These are phyloP conservation scores for Buathra laborator DNA, from an alignment of 2,888 invertebrate genomes.

Conservation along the genomic window DNA sequence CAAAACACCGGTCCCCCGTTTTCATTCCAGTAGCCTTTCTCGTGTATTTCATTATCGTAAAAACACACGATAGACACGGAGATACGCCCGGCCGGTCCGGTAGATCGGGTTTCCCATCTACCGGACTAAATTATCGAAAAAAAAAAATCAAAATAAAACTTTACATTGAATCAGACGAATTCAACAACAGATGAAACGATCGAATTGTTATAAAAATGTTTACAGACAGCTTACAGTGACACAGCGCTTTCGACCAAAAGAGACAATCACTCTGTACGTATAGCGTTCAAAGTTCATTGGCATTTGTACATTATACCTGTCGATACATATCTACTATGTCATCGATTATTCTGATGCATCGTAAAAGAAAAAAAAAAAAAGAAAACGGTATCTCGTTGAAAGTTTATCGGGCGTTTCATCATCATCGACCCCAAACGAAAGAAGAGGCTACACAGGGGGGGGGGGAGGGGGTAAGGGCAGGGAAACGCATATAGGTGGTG, in stretches of 20 bases:
- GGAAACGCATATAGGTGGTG: background rate
- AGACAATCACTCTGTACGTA: too few relatives aligned
- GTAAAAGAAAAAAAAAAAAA: background rate
- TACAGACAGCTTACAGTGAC: background rate
- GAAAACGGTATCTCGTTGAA: slow-evolving; percentile 10
- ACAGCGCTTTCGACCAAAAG: background rate
- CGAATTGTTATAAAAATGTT: too few relatives aligned
- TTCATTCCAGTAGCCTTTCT: too few relatives aligned
- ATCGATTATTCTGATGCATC: background rate
- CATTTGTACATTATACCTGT: background rate
- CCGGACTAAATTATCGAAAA: too few relatives aligned
- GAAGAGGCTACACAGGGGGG: background rate
- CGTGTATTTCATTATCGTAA: too few relatives aligned
- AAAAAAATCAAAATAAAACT: too few relatives aligned
- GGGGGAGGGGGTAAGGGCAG: background rate
- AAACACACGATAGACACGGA: too few relatives aligned
- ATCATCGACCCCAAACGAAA: slow-evolving; percentile 6
- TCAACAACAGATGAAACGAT: too few relatives aligned
- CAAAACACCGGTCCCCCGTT: too few relatives aligned
- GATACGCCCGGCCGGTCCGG: too few relatives aligned
- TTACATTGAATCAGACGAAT: too few relatives aligned
- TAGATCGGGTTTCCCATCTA: too few relatives aligned
- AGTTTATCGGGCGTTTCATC: slow-evolving; percentile 35
- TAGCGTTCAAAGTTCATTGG: slow-evolving; percentile 1
- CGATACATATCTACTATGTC: background rate